Evolutionary conservation across 2,888 invertebrate genomes (phyloP).

Genomic region (Meliscaeva auricollis): DNA sequence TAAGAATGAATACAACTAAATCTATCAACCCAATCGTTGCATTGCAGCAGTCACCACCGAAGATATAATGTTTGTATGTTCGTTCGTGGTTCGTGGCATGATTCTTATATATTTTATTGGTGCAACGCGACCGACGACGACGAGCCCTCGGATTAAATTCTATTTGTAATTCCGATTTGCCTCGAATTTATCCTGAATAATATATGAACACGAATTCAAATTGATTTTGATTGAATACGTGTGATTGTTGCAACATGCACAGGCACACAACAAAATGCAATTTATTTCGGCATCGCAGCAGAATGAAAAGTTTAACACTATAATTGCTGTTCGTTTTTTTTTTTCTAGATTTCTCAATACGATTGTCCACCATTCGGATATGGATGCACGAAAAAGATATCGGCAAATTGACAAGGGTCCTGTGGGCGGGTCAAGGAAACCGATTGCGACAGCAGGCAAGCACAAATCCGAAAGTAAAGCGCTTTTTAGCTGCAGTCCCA

Average conservation of each 20-base stretch:
- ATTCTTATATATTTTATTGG: slow-evolving; percentile 12
- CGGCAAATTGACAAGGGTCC: slow-evolving; percentile 92
- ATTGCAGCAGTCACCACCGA: slow-evolving; percentile 18
- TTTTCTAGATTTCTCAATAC: slow-evolving; percentile 89
- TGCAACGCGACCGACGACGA: background rate
- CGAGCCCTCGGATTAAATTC: slow-evolving; percentile 17
- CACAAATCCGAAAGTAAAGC: slow-evolving; percentile 92
- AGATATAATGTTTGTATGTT: too few species aligned
- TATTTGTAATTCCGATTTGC: slow-evolving; percentile 43
- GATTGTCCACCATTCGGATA: slow-evolving; percentile 95
- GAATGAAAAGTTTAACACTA: slow-evolving; percentile 20
- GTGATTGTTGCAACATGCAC: slow-evolving; percentile 62
- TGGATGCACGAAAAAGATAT: slow-evolving; percentile 98
- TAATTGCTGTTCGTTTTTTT: slow-evolving; percentile 50
- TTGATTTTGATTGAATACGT: slow-evolving; percentile 73
- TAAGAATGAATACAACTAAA: slow-evolving; percentile 30
- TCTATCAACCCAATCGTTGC: slow-evolving; percentile 40
- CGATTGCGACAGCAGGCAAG: slow-evolving; percentile 93
- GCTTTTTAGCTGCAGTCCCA: slow-evolving; percentile 96
- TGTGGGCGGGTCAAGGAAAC: slow-evolving; percentile 96
- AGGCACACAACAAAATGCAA: slow-evolving; percentile 42
- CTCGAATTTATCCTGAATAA: slow-evolving; percentile 55
- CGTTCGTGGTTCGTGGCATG: background rate
- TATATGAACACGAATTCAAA: slow-evolving; percentile 68
- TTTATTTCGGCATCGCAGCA: background rate